Base-by-base conservation (phyloP, 2,797 vertebrate genomes). In the Gastrophryne carolinensis region DNA sequence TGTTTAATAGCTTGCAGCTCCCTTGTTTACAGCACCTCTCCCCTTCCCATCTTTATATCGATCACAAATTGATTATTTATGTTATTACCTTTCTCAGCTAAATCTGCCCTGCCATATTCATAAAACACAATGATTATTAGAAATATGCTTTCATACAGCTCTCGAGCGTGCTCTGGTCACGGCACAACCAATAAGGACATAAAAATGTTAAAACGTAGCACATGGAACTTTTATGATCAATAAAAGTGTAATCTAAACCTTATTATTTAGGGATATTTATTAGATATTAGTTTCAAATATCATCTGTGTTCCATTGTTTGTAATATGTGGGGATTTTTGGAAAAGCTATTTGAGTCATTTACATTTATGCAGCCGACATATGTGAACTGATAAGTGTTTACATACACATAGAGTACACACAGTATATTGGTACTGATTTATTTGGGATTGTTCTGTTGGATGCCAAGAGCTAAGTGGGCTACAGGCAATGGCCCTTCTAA, bases 171-270 rank as follows among this genome's bases (percentile, higher is more conserved):
- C 47, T 77, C 58, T 77, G 67, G 67, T 60, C 41, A 57, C 57
- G 50, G 50, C 35, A 65, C 23, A 70, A 21, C 52, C 67, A 71
- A 64, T 77, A 64, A 71, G 72, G 34, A 11, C 4, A 6, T 57
- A 37, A 54, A 77, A 71, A 19, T 32, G 50, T 65, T 57, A 64
- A 77, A 17, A 17, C 67, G 30, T 65, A 50, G 67, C 75, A 71
- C 37, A 58, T 77, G 67, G 32, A 63, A 26, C 21, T 75, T 77
- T 60, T 77, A 77, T 29, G 21, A 49, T 65, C 50, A 77, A 77
- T 71, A 77, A 77, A 74, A 65, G 57, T 64, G 29, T 77, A 77
- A 77, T 77, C 67, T 77, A 71, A 71, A 77, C 8, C 32, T 44
- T 65, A 30, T 63, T 71, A 71, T 65, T 71, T 50, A 54, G 29